Evolutionary conservation across 2,888 invertebrate genomes (phyloP), one percentile per base, ranked within the genome.

Genomic region (Orthosia cruda): DNA sequence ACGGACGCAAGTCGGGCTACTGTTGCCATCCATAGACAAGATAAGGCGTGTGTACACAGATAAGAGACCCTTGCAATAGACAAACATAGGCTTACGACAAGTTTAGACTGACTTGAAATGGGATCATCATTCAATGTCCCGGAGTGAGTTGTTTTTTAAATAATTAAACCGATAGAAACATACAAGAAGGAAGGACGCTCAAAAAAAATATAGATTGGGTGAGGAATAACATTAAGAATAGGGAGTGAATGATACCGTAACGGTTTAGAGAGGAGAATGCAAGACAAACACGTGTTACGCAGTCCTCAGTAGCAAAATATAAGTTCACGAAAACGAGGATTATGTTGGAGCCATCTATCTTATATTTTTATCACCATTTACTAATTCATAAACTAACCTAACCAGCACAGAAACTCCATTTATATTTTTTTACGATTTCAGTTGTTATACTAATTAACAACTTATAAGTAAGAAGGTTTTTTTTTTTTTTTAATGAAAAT

Each of bases 1-100:
- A 88, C 81, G 87, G 87, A 84, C 86, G 83, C 78, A 73, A 86
- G 83, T 81, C 82, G 80, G 84, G 90, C 91, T 91, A 91, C 92
- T 87, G 90, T 85, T 84, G 74, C 66, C 80, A 85, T 81, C 85
- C 85, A 87, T 87, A 84, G 84, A 87, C 87, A 87, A 87, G 91
- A 91, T 91, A 90, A 90, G 81, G 80, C 47, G 70, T 84, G 85
- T 86, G 80, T 87, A 83, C 81, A 77, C 71, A 85, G 89, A 91
- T 90, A 91, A 89, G 84, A 59, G 78, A 77, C 85, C 85, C 80
- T 78, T 72, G 80, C 59, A 61, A 81, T 77, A 77, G 73, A 73
- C 84, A 73, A 80, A 80, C 71, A 83, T 63, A 67, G 13, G 49
- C 72, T 84, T 62, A 61, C 32, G 66, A 61, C 84, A 55, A 49